Percentiles rank a stretch among this genome's conserved stretches.
Evolutionary conservation across 2,113 vertebrate genomes (phyloP).

Genomic region (Gobius niger): DNA sequence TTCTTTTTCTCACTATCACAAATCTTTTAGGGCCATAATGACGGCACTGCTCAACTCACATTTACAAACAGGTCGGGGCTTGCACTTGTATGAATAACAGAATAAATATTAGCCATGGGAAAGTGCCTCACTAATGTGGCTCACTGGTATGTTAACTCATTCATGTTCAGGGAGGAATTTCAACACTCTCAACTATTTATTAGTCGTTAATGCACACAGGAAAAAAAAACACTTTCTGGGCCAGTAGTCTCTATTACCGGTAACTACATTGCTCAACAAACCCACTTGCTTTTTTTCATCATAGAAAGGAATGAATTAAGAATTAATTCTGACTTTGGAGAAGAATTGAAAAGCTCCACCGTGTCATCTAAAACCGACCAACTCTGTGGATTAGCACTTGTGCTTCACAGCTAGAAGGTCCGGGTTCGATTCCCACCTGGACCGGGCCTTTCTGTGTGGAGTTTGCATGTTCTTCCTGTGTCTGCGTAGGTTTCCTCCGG

Average conservation of each 20-base stretch:
- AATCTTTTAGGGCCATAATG: too few relatives aligned
- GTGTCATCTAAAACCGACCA: too few relatives aligned
- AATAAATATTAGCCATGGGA: constrained; percentile 13
- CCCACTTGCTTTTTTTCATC: background rate
- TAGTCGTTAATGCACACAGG: background rate
- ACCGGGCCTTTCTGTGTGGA: too few relatives aligned
- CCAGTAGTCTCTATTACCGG: background rate
- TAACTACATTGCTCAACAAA: background rate
- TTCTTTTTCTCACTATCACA: too few relatives aligned
- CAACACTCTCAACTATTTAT: constrained; percentile 8
- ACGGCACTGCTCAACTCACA: constrained; percentile 18
- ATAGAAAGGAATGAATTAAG: too few relatives aligned
- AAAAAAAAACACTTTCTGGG: background rate
- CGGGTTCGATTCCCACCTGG: too few relatives aligned
- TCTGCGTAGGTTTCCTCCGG: too few relatives aligned
- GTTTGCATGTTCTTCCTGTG: too few relatives aligned
- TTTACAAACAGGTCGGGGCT: constrained; percentile 4
- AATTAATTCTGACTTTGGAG: too few relatives aligned
- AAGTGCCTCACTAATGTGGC: constrained; percentile 5
- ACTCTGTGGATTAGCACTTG: too few relatives aligned
- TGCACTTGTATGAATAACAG: constrained; percentile 9
- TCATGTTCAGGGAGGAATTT: constrained; percentile 2
- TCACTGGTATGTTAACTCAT: constrained; percentile 5
- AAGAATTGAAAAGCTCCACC: too few relatives aligned
- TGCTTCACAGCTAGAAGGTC: too few relatives aligned